Conservation (phyloP, 1,140 invertebrate genomes). For the Dreissena rostriformis region DNA sequence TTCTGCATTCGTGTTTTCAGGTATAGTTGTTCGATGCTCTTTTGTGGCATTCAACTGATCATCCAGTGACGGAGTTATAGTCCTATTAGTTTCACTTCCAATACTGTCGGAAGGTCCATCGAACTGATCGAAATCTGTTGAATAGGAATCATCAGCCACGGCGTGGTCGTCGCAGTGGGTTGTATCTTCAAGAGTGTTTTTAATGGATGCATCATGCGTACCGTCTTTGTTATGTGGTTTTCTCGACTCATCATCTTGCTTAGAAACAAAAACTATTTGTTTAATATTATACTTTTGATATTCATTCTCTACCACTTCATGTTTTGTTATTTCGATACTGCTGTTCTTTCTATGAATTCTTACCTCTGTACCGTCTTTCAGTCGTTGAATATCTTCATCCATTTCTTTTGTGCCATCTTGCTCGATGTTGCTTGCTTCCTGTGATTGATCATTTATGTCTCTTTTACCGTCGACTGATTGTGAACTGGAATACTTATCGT, state of each 20-base stretch:
- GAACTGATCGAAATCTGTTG: background rate
- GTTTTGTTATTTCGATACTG: conserved; percentile 35
- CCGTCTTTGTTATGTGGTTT: background rate
- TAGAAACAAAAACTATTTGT: conserved; percentile 48
- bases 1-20: background rate
- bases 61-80: conserved; percentile 43
- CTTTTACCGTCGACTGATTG: background rate
- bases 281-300: conserved; percentile 39
- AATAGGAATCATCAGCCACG: background rate
- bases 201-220: background rate
- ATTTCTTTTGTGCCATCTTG: background rate
- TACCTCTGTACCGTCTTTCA: background rate
- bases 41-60: conserved; percentile 12
- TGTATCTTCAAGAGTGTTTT: conserved; percentile 21
- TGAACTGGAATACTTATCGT: background rate
- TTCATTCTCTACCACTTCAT: conserved; percentile 33
- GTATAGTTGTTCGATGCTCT: background rate
- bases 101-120: background rate
- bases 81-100: conserved; percentile 9
- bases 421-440: background rate
- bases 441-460: background rate
- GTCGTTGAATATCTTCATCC: background rate
- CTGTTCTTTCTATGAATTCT: conserved; percentile 14
- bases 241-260: background rate
- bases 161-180: background rate